Base-by-base conservation (phyloP, 2,113 vertebrate genomes). In the Drymodes brunneopygia region DNA sequence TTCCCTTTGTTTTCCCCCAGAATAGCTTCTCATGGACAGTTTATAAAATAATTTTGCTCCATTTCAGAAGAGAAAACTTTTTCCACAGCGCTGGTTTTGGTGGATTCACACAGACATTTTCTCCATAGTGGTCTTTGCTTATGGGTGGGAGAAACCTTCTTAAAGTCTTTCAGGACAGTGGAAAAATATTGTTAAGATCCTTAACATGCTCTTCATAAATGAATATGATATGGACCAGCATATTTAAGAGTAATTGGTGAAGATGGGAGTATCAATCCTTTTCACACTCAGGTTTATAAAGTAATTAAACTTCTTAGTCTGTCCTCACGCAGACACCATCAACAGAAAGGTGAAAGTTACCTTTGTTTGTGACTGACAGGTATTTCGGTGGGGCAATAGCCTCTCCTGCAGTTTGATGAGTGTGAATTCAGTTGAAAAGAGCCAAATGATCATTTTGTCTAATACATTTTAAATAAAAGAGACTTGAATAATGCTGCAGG, bases 1-100 rank as follows among this genome's bases (percentile, higher is more conserved):
- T 72, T 77, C 6, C 12, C 20, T 23, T 38, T 31, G 15, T 14
- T 6, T 2, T 0, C 2, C 3, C 4, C 6, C 12, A 11, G 14
- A 77, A 38, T 7, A 78, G 10, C 25, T 95, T 94, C 62, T 88
- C 11, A 33, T 42, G 23, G 33, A 27, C 17, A 22, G 13, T 64
- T 92, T 45, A 51, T 31, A 74, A 67, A 78, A 64, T 27, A 51
- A 58, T 47, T 53, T 77, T 29, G 3, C 79, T 62, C 23, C 6
- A 16, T 69, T 64, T 92, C 75, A 81, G 69, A 94, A 57, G 62
- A 75, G 56, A 61, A 82, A 51, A 60, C 2, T 2, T 50, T 45
- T 83, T 40, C 29, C 24, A 28, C 31, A 65, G 35, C 14, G 2
- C n/a, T 66, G 33, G 11, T 56, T 67, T 77, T 81, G 47, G 14